Base-by-base conservation (phyloP, 2,888 invertebrate genomes). In the Apomyelois bistriatella region DNA sequence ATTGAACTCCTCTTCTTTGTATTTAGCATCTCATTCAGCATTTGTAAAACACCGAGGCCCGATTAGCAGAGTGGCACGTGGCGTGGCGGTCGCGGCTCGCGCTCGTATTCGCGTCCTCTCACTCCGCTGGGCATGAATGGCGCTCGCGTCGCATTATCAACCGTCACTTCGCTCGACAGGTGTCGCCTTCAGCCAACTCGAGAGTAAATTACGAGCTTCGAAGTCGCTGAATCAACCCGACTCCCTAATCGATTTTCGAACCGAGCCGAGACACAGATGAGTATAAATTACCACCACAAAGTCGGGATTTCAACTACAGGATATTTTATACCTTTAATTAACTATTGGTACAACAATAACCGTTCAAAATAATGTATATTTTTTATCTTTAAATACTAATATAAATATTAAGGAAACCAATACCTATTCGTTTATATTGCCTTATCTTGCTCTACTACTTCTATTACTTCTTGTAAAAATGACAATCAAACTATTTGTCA, bases 161-260 rank as follows among this genome's bases (percentile, higher is more conserved):
- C 82, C 85, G 84, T 88, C 88, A 88, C 82, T 84, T 85, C 72
- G 74, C 73, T 70, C 85, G 89, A 88, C 89, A 90, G 89, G 89
- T 89, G 88, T 89, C 89, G 86, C 85, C 85, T 85, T 86, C 89
- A 89, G 87, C 86, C 82, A 84, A 84, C 86, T 88, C 82, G 83
- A 86, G 82, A 87, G 88, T 86, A 88, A 89, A 89, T 89, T 90
- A 89, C 89, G 82, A 82, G 81, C 84, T 82, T 77, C 79, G 78
- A 84, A 85, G 79, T 82, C 85, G 83, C 84, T 88, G 87, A 89
- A 85, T 88, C 88, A 83, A 83, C 82, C 74, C 76, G 70, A 75
- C 75, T 85, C 76, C 77, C 73, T 85, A 82, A 88, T 88, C 86
- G 85, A 90, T 90, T 89, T 80, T 77, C 78, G 68, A 82, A 79